Conservation (phyloP, 2,113 vertebrate species). For the Scatophagus argus region DNA sequence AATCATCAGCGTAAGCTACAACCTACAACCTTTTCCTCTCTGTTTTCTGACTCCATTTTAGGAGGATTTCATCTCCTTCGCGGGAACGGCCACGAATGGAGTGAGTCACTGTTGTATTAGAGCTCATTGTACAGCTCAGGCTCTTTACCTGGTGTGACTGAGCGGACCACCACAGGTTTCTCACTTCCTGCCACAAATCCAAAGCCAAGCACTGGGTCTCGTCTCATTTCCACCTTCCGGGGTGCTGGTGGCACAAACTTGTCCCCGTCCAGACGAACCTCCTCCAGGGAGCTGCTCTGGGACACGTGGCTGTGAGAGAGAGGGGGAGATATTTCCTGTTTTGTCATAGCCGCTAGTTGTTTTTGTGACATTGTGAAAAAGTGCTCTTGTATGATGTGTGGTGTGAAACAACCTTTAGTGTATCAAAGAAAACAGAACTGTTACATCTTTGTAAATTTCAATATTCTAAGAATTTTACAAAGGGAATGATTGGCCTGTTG, state of each 20-base stretch:
- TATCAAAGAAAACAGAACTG: background rate
- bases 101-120: conserved; percentile 52
- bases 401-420: background rate
- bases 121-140: conserved; percentile 8
- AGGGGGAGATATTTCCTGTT: background rate
- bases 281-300: conserved; percentile 92
- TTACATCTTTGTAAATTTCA: background rate
- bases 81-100: conserved; percentile 13
- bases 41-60: conserved; percentile 34
- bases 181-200: conserved; percentile 99
- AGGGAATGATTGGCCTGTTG: too few species aligned
- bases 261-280: conserved; percentile 93
- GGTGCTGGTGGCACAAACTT: conserved; percentile 92
- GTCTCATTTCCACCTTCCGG: conserved; percentile 97
- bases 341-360: background rate
- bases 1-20: conserved; percentile 54
- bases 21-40: conserved; percentile 24
- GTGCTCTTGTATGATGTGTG: too few species aligned
- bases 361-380: too few species aligned
- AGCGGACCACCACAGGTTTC: conserved; percentile 98
- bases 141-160: conserved; percentile 95
- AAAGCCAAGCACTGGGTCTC: conserved; percentile 97
- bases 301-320: conserved; percentile 89
- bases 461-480: background rate
- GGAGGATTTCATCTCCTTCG: conserved; percentile 36